Conservation (phyloP, 1,140 invertebrate species). For the Psix sp. region DNA sequence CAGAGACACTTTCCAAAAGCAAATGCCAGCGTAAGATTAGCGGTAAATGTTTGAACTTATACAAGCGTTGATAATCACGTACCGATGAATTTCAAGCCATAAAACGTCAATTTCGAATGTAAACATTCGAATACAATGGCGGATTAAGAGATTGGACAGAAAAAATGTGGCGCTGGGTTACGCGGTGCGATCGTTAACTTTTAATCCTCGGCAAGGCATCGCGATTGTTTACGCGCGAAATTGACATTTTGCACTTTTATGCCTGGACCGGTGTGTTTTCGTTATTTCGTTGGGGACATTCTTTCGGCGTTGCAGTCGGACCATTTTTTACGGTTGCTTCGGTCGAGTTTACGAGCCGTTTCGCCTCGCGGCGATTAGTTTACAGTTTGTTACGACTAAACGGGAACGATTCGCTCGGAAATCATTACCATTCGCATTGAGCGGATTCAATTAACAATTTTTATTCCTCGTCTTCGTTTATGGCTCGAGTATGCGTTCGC, state of each 20-base stretch:
- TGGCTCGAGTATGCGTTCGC: too few species aligned
- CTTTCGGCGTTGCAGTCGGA: too few species aligned
- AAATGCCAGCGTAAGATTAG: conserved; percentile 2
- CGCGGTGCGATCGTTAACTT: conserved; percentile 27
- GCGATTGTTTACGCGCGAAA: conserved; percentile 32
- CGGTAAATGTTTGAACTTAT: conserved; percentile 17
- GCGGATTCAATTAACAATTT: too few species aligned
- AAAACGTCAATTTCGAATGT: conserved; percentile 44
- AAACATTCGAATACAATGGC: conserved; percentile 38
- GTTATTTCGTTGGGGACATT: conserved; percentile 15
- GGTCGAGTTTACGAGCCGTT: too few species aligned
- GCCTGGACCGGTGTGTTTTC: conserved; percentile 9
- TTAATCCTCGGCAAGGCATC: conserved; percentile 26
- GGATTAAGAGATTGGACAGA: conserved; percentile 32
- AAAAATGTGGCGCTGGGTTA: conserved; percentile 11
- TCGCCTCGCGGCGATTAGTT: too few species aligned
- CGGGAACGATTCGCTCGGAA: too few species aligned
- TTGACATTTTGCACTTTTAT: conserved; percentile 38
- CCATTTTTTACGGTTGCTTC: too few species aligned
- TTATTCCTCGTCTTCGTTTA: too few species aligned
- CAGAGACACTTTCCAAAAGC: background rate
- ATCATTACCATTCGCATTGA: too few species aligned
- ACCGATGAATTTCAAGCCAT: conserved; percentile 36
- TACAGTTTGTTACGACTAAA: too few species aligned
- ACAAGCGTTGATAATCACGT: conserved; percentile 9